Conservation (phyloP, 2,888 invertebrate species). For the Aromia moschata region DNA sequence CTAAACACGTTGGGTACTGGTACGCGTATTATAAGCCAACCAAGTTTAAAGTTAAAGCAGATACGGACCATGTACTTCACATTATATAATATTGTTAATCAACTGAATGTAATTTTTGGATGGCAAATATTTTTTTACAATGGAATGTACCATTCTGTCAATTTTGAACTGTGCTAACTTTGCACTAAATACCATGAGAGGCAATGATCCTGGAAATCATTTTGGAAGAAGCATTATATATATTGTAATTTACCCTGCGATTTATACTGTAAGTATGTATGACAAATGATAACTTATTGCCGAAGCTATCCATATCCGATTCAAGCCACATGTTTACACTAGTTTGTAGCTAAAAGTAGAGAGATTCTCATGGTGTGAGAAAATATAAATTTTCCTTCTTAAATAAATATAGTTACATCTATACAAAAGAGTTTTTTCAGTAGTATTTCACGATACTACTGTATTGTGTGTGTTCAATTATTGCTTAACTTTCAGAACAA, state of each 20-base stretch:
- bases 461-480: no score
- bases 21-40: neutral
- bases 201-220: neutral
- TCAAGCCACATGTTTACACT: no score
- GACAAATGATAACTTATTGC: no score
- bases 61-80: constrained; percentile 18
- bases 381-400: no score
- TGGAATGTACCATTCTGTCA: constrained; percentile 23
- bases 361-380: no score
- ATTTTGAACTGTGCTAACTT: constrained; percentile 22
- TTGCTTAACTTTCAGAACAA: no score
- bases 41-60: constrained; percentile 4
- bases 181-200: constrained; percentile 4
- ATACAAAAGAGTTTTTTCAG: no score
- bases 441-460: no score
- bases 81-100: constrained; percentile 9
- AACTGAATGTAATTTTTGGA: constrained; percentile 25
- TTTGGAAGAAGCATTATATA: constrained; percentile 5
- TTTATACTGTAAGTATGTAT: constrained; percentile 25
- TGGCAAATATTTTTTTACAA: constrained; percentile 30
- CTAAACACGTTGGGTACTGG: neutral
- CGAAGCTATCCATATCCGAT: no score
- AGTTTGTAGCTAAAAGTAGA: no score
- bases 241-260: constrained; percentile 17
- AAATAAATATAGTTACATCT: no score